A percentile compares a stretch with the other conserved stretches of the same genome.
Conservation (phyloP, 2,888 invertebrate genomes). For the Agonum fuliginosum region DNA sequence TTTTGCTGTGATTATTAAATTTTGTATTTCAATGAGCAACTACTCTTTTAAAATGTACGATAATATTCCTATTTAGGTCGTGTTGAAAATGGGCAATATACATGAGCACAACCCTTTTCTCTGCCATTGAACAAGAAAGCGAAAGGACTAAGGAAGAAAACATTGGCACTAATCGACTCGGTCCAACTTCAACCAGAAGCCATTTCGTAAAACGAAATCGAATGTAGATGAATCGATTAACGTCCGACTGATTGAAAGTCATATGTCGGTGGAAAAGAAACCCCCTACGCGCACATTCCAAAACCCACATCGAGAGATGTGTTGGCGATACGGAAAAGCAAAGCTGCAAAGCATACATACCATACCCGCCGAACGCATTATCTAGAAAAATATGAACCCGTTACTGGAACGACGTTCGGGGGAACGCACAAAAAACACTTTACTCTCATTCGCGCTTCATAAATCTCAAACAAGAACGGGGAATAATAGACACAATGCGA, state of each 20-base stretch:
- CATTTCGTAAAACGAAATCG: constrained; percentile 32
- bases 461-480: constrained; percentile 66
- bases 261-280: constrained; percentile 24
- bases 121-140: constrained; percentile 23
- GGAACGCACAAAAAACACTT: constrained; percentile 51
- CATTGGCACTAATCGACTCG: constrained; percentile 20
- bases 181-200: not conserved
- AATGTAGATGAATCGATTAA: constrained; percentile 42
- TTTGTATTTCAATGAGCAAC: too few species aligned
- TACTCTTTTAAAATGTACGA: too few species aligned
- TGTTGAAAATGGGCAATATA: constrained; percentile 12
- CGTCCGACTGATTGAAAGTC: constrained; percentile 46
- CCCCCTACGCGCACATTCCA: constrained; percentile 46
- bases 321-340: constrained; percentile 41
- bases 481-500: constrained; percentile 34
- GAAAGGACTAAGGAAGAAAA: constrained; percentile 22
- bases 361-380: constrained; percentile 56
- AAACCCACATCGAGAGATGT: constrained; percentile 53
- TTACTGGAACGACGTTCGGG: constrained; percentile 53
- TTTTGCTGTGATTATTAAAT: too few species aligned
- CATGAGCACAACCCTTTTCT: constrained; percentile 30
- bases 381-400: constrained; percentile 59
- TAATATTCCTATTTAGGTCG: too few species aligned
- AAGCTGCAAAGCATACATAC: too few species aligned
- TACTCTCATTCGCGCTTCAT: constrained; percentile 66